A percentile compares a stretch with the other conserved stretches of the same genome.
phyloP scores from a whole-genome alignment of 2,113 vertebrate genomes.

The Tragelaphus strepsiceros region DNA sequence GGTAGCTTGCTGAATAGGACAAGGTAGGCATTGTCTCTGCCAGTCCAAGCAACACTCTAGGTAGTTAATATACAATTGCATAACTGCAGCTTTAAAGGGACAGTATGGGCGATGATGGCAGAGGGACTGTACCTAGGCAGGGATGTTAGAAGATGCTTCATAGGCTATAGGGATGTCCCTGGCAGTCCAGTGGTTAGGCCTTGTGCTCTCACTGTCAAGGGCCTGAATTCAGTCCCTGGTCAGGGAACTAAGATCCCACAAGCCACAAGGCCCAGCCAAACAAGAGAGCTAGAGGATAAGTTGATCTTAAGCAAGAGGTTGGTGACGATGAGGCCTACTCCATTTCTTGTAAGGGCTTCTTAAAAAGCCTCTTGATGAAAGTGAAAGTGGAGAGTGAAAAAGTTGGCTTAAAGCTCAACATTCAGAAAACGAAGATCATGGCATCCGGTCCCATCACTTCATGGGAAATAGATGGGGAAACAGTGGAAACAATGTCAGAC shows the following conservation, averaged over 20 bases:
- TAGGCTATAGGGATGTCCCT: not conserved
- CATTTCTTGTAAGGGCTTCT: not conserved
- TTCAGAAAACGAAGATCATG: too few relatives aligned
- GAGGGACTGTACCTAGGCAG: rapidly evolving
- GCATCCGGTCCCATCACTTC: too few relatives aligned
- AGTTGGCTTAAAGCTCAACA: too few relatives aligned
- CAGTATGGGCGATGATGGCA: rapidly evolving
- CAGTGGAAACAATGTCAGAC: too few relatives aligned
- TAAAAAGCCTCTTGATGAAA: too few relatives aligned
- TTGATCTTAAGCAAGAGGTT: not conserved
- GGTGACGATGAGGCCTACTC: not conserved
- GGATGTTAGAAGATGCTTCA: not conserved
- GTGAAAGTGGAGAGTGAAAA: too few relatives aligned
- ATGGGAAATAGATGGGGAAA: too few relatives aligned
- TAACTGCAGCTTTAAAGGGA: not conserved
- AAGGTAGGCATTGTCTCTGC: not conserved
- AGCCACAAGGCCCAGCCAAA: not conserved
- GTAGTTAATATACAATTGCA: not conserved
- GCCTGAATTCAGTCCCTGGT: not conserved
- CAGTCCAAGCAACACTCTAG: too few relatives aligned
- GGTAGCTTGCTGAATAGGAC: not conserved
- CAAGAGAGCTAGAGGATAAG: not conserved
- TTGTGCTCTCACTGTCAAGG: not conserved
- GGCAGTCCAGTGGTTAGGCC: not conserved
- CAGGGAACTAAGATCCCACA: not conserved